Conservation (phyloP, 2,888 invertebrate species). For the Lasioglossum pauxillum region DNA sequence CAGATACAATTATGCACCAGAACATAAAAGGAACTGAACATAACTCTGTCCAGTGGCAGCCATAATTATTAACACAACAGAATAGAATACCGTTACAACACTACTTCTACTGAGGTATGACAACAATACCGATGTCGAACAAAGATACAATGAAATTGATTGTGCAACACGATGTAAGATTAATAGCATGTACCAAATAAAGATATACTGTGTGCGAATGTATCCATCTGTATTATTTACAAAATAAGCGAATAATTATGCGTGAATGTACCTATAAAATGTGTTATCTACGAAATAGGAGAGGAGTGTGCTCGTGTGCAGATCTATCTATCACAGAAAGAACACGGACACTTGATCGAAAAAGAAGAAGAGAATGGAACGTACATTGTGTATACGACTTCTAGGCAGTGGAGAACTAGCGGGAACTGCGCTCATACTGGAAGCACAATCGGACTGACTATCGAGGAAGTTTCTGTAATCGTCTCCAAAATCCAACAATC, state of each 20-base stretch:
- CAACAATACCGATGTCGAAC: slow-evolving; percentile 26
- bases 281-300: slow-evolving; percentile 6
- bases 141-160: slow-evolving; percentile 16
- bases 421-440: slow-evolving; percentile 89
- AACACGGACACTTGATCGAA: slow-evolving; percentile 73
- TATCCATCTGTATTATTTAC: not conserved
- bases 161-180: not conserved
- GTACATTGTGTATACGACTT: slow-evolving; percentile 80
- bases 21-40: slow-evolving; percentile 2
- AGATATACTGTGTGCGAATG: not conserved
- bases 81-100: not conserved
- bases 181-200: slow-evolving; percentile 1
- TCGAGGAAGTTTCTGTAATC: slow-evolving; percentile 95
- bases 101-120: not conserved
- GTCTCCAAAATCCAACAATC: slow-evolving; percentile 94
- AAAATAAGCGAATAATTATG: not conserved
- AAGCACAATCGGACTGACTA: slow-evolving; percentile 95
- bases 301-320: not conserved
- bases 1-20: not conserved
- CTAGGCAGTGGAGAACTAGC: slow-evolving; percentile 84
- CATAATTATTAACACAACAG: not conserved
- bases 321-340: slow-evolving; percentile 61
- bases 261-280: not conserved
- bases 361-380: slow-evolving; percentile 73
- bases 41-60: not conserved